Base-by-base conservation (phyloP, 2,888 invertebrate genomes). In the Myopa testacea region DNA sequence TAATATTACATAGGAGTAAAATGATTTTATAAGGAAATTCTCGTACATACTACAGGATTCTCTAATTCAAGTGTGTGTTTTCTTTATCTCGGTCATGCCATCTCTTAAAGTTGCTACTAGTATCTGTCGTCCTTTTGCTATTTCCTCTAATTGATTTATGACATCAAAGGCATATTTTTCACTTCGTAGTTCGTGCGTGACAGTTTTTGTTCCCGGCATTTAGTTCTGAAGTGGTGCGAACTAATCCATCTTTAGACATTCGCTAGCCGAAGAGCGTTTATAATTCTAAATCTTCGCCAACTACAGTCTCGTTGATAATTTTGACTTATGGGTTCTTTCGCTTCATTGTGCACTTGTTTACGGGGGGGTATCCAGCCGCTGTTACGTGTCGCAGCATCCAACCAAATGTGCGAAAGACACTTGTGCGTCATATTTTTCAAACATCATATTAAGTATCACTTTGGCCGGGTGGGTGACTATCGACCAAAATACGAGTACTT, bases 111-210 rank as follows among this genome's bases (percentile, higher is more conserved):
- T 68, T 37, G 10, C 37, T 68, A 34, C 38, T n/a, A 19, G 8
- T 62, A 62, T 62, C 62, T n/a, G 26, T 62, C 26, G 14, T 62
- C 26, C 26, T 62, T 26, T 62, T 62, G 26, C 62, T 26, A 26
- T 62, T 10, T 19, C 4, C 62, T n/a, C 86, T 87, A 87, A 87
- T 87, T 87, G 87, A 87, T 87, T 87, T 87, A 87, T 85, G 87
- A 87, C 87, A 87, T 87, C 87, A 87, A 87, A 86, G 87, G 84
- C 87, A 87, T 86, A 87, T 87, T 87, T 87, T 85, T 86, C 86
- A 87, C 86, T 86, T 86, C 87, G 85, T 86, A 83, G 84, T 83
- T 84, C 87, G 87, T 87, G 86, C 87, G 87, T 87, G 87, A 87
- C 87, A 87, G 83, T 84, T 84, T 83, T 83, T 83, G 81, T 79